These are phyloP conservation scores for Zapus hudsonius DNA, from an alignment of 2,113 vertebrate genomes.

Conservation along the genomic window DNA sequence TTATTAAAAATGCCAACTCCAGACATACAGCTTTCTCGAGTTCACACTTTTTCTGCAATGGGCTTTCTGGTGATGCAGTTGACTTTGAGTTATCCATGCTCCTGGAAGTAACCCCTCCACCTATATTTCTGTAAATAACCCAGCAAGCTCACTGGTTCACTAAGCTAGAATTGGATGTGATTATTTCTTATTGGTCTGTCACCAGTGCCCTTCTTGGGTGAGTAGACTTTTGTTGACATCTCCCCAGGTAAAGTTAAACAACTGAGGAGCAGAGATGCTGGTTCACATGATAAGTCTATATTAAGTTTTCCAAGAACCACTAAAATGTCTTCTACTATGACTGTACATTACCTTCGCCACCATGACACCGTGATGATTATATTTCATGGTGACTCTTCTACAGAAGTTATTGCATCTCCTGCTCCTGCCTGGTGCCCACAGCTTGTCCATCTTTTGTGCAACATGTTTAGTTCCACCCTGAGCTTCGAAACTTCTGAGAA, in stretches of 20 bases:
- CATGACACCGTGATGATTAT: neutral
- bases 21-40: too few relatives aligned
- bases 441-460: neutral
- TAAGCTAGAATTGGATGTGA: too few relatives aligned
- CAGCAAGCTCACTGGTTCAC: too few relatives aligned
- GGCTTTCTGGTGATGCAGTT: too few relatives aligned
- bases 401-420: neutral
- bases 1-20: too few relatives aligned
- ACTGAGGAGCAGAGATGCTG: neutral
- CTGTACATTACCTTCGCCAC: neutral
- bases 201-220: too few relatives aligned
- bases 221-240: too few relatives aligned
- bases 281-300: neutral
- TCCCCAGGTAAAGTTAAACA: neutral
- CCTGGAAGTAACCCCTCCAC: too few relatives aligned
- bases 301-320: neutral
- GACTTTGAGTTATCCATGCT: too few relatives aligned
- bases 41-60: too few relatives aligned
- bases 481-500: neutral
- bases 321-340: neutral
- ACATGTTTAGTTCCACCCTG: neutral
- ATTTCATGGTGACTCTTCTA: neutral
- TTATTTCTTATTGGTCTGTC: too few relatives aligned
- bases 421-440: neutral
- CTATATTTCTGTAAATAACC: too few relatives aligned